Evolutionary conservation across 2,888 invertebrate species (phyloP).

Genomic region (Parochlus steinenii): DNA sequence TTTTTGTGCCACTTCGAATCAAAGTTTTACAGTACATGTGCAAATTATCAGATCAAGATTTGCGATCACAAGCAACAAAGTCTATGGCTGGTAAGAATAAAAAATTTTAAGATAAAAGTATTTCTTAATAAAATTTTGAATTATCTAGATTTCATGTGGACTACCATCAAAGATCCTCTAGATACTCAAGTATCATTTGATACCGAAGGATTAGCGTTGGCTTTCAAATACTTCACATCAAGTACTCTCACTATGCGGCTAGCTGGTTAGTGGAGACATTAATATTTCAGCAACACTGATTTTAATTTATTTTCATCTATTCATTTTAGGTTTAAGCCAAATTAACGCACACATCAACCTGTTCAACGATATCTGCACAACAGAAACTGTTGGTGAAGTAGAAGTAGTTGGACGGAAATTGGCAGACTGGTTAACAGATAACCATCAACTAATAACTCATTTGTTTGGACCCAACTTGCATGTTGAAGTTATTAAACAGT

Average conservation of each 20-base stretch:
- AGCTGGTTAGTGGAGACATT: slow-evolving; percentile 52
- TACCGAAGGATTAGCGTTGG: slow-evolving; percentile 72
- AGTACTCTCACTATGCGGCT: slow-evolving; percentile 86
- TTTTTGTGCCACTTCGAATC: slow-evolving; percentile 73
- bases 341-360: slow-evolving; percentile 87
- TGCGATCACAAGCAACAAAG: slow-evolving; percentile 72
- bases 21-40: slow-evolving; percentile 88
- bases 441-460: slow-evolving; percentile 83
- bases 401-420: slow-evolving; percentile 70
- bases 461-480: slow-evolving; percentile 95
- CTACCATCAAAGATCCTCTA: slow-evolving; percentile 80
- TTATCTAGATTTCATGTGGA: slow-evolving; percentile 78
- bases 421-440: slow-evolving; percentile 74
- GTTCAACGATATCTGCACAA: slow-evolving; percentile 80
- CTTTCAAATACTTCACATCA: slow-evolving; percentile 93
- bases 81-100: slow-evolving; percentile 66
- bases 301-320: no score
- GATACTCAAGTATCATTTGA: slow-evolving; percentile 78
- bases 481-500: slow-evolving; percentile 89
- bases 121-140: slow-evolving; percentile 5
- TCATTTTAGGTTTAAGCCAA: slow-evolving; percentile 49
- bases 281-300: no score
- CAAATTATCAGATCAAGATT: slow-evolving; percentile 77
- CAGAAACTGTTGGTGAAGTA: slow-evolving; percentile 70
- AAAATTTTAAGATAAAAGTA: slow-evolving; percentile 1